Conservation (phyloP, 92 coral and sea anemone genomes). For the Paragorgia papillata region DNA sequence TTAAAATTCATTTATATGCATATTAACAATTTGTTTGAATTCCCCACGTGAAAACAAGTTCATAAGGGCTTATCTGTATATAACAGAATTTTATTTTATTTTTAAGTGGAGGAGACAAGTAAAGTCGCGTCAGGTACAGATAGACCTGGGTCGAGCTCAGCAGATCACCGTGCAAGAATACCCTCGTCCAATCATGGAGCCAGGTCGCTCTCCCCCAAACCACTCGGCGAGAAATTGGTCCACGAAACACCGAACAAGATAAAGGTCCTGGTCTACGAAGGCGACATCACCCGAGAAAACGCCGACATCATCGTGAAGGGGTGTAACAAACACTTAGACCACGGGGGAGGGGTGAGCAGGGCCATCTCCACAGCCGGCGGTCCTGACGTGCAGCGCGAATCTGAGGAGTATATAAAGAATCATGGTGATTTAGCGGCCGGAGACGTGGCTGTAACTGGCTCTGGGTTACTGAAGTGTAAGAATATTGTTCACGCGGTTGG, state of each 20-base stretch:
- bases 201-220: neutral
- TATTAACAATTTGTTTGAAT: too few species aligned
- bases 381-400: constrained; percentile 58
- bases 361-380: constrained; percentile 70
- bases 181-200: neutral
- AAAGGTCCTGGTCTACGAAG: constrained; percentile 22
- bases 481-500: constrained; percentile 76
- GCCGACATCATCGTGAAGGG: constrained; percentile 91
- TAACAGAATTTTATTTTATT: too few species aligned
- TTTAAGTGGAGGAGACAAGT: neutral
- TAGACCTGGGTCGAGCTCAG: constrained; percentile 4
- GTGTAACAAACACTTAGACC: constrained; percentile 84
- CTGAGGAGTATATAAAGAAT: constrained; percentile 55
- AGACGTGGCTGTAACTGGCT: constrained; percentile 61
- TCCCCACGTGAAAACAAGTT: too few species aligned
- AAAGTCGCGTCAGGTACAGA: neutral
- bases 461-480: constrained; percentile 68
- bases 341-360: constrained; percentile 87
- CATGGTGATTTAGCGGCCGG: constrained; percentile 65
- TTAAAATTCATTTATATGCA: too few species aligned
- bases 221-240: neutral
- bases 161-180: neutral
- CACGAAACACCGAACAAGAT: constrained; percentile 37
- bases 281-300: constrained; percentile 79
- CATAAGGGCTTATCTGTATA: too few species aligned